Conservation (phyloP, 2,888 invertebrate species). For the Limnephilus marmoratus region DNA sequence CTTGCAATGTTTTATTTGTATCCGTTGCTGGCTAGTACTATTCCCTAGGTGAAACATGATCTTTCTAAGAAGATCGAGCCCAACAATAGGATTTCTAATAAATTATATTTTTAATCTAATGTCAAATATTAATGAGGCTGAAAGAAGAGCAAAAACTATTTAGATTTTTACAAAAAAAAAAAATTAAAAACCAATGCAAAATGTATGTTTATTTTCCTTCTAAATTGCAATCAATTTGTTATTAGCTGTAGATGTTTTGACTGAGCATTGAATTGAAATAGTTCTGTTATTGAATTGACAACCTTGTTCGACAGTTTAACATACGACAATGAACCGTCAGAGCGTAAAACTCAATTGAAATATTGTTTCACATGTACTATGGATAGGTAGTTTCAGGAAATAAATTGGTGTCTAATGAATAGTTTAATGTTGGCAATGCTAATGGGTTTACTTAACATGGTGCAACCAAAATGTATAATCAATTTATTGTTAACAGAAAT, state of each 20-base stretch:
- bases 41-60: slow-evolving; percentile 58
- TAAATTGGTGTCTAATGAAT: background rate
- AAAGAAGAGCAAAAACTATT: slow-evolving; percentile 50
- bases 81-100: slow-evolving; percentile 55
- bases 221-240: background rate
- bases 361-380: background rate
- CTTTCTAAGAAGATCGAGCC: slow-evolving; percentile 58
- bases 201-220: background rate
- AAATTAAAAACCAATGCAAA: background rate
- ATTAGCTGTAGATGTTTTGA: background rate
- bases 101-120: slow-evolving; percentile 16
- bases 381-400: background rate
- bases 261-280: background rate
- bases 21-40: background rate
- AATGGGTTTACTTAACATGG: background rate
- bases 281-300: background rate
- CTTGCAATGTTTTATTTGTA: slow-evolving; percentile 4
- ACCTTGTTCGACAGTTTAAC: background rate
- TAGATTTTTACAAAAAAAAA: background rate
- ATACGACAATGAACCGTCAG: background rate
- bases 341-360: background rate
- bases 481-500: slow-evolving; percentile 4
- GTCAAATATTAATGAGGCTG: slow-evolving; percentile 49
- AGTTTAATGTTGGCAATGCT: background rate
- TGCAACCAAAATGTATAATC: background rate